Base-by-base conservation (phyloP, 1,140 invertebrate genomes). In the Teleogryllus occipitalis region DNA sequence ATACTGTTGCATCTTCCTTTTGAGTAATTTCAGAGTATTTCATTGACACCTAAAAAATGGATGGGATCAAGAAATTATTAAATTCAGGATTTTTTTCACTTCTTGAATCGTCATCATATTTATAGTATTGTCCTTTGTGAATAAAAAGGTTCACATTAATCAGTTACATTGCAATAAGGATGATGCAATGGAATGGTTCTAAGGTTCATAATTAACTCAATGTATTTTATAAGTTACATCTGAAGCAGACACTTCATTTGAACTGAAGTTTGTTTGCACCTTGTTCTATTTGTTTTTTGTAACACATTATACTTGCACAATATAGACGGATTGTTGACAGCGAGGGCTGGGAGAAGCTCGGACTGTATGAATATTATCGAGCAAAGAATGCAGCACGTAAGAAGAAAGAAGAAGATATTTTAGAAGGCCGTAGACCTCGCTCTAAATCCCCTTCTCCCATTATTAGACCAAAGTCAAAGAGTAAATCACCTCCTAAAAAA, bases 281-380 rank as follows among this genome's bases (percentile, higher is more conserved):
- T 65, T 18, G 10, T 18, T 65, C 54, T 65, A 14, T 7, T 65
- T 65, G 54, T 3, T 65, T 65, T 65, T 65, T 65, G 54, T 65
- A 65, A 65, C 54, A 65, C 54, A 7, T 7, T 65, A 39, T 65
- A 65, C 54, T 65, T 65, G 7, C 54, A 65, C 54, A 65, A 65
- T 65, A 65, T 65, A 79, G 73, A 21, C 46, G 73, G 73, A 79
- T 80, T 80, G 75, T 81, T 81, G 72, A 78, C 80, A 97, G 95
- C 87, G 97, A 99, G 85, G 97, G 98, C 73, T 99, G 97, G 97
- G 97, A 99, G 85, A 97, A 98, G 86, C 88, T 98, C 83, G 97
- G 96, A 80, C 88, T 99, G 27, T 98, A 98, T 86, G 97, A 99
- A 88, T 99, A 98, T 87, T 99, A 96, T 86, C 97, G 96, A 88